Evolutionary conservation across 1,140 invertebrate genomes (phyloP).

Genomic region (Hydropsyche tenuis): DNA sequence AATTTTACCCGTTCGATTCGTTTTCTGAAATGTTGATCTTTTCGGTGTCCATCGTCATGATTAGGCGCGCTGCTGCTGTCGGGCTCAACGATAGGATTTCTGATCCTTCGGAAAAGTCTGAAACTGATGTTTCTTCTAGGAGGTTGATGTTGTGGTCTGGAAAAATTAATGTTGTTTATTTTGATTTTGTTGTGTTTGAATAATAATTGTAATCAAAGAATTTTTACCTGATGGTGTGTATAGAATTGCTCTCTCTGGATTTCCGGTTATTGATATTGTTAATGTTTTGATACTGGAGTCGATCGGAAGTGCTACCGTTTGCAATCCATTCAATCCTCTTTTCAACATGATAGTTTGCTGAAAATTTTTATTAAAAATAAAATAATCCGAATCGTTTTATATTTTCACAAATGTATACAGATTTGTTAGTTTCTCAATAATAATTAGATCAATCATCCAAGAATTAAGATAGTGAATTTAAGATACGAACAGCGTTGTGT

Average conservation of each 20-base stretch:
- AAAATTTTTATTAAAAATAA: no score
- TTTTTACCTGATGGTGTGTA: slow-evolving; percentile 58
- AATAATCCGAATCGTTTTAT: no score
- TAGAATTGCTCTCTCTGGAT: slow-evolving; percentile 57
- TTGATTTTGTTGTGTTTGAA: background rate
- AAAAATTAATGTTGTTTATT: slow-evolving; percentile 1
- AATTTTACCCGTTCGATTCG: slow-evolving; percentile 8
- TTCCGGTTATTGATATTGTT: slow-evolving; percentile 56
- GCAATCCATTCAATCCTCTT: slow-evolving; percentile 53
- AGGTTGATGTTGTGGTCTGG: slow-evolving; percentile 58
- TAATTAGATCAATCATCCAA: background rate
- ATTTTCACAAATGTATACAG: background rate
- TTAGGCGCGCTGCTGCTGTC: slow-evolving; percentile 54
- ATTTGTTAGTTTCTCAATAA: background rate
- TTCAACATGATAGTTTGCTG: slow-evolving; percentile 54
- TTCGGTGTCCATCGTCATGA: slow-evolving; percentile 41
- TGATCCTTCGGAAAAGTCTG: slow-evolving; percentile 54
- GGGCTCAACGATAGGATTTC: slow-evolving; percentile 50
- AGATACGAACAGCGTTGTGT: no score
- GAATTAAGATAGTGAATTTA: no score
- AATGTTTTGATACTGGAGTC: slow-evolving; percentile 57
- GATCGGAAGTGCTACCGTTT: slow-evolving; percentile 56
- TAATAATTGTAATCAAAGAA: slow-evolving; percentile 4
- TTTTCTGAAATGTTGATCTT: slow-evolving; percentile 15
- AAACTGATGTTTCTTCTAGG: slow-evolving; percentile 56